A percentile compares a stretch with the other conserved stretches of the same genome.
Evolutionary conservation across 2,888 invertebrate species (phyloP).

Genomic region (Rapana venosa): DNA sequence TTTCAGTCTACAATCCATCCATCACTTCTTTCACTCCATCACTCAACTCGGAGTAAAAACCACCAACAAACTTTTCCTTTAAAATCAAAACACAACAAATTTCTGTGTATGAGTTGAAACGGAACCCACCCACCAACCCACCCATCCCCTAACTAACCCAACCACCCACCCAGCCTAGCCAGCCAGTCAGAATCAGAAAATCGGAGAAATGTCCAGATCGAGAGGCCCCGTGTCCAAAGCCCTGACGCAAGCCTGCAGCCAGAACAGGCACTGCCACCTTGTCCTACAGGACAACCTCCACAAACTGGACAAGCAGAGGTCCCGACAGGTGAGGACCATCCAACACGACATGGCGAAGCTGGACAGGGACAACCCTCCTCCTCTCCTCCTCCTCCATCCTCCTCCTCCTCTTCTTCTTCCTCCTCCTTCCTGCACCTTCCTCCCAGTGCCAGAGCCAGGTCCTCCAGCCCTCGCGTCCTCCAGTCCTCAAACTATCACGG

Average conservation of each 20-base stretch:
- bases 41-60: too few relatives aligned
- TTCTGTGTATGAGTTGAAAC: too few relatives aligned
- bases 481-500: too few relatives aligned
- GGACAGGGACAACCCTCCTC: not conserved
- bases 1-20: too few relatives aligned
- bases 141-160: too few relatives aligned
- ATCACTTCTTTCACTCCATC: too few relatives aligned
- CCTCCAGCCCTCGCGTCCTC: too few relatives aligned
- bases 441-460: not conserved
- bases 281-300: not conserved
- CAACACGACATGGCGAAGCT: not conserved
- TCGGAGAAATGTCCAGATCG: not conserved
- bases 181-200: not conserved
- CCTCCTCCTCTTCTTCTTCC: not conserved
- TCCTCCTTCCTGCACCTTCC: not conserved
- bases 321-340: not conserved
- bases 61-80: too few relatives aligned
- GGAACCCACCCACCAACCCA: too few relatives aligned
- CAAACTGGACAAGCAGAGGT: not conserved
- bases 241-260: not conserved
- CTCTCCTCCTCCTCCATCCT: not conserved
- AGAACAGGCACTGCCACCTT: not conserved
- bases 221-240: not conserved
- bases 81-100: too few relatives aligned
- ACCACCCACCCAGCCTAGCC: too few relatives aligned